Evolutionary conservation across 2,888 invertebrate species (phyloP), one percentile per base, ranked within the genome.

Genomic region (Nomada ruficornis): DNA sequence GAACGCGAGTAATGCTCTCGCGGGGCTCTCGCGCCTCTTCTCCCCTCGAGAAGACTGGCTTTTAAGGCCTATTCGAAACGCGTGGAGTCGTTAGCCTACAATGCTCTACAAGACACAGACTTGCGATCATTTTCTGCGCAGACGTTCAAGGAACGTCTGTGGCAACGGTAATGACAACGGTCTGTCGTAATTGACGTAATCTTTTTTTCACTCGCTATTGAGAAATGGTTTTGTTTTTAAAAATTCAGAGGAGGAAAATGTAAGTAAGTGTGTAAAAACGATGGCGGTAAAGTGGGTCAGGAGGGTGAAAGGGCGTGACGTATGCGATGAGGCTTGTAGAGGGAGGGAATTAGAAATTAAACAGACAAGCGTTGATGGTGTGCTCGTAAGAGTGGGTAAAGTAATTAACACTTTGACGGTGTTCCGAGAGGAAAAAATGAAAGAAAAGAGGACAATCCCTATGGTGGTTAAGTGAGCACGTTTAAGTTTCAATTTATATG

Each of bases 1-100:
- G 75, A 52, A 72, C 63, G 54, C 50, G 52, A 62, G 77, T 71
- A 81, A 75, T 47, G 80, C 80, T 65, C 73, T 63, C 70, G 47
- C 72, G 44, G 62, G 70, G 15, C 44, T 71, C 50, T 18, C 54
- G 29, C 59, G 59, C 26, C 29, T 63, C 52, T 62, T 69, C 79
- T 60, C 73, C 54, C 20, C 42, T 52, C 50, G 52, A 69, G 50
- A 52, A 63, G 64, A n/a, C 42, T 9, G 44, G 15, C 55, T 18
- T 70, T 74, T 26, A 47, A 77, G 59, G 36, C 15, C 10, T 50
- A 36, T 67, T 50, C 18, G 57, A 44, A n/a, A 47, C 26, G 29
- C 9, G 26, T 59, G 26, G 15, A 10, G n/a, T 18, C 26, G 36
- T 29, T 60, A 18, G 59, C 59, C 5, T 60, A 29, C 36, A 60